Evolutionary conservation across 2,888 invertebrate species (phyloP).

Genomic region (Orchestes rusci): DNA sequence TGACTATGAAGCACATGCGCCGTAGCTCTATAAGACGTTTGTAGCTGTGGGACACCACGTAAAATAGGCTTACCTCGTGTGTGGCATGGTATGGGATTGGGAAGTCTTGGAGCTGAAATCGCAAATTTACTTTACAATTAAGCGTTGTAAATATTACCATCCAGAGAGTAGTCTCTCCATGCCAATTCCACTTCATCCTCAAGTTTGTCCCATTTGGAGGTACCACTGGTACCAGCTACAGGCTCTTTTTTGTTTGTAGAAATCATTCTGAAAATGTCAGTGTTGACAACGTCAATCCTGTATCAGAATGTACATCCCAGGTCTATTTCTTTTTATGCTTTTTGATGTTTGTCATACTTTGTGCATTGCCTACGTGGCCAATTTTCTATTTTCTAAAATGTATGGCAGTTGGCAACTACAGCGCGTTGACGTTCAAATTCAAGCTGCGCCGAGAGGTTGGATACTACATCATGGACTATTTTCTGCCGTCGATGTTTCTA

Average conservation of each 20-base stretch:
- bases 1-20: constrained; percentile 13
- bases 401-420: constrained; percentile 81
- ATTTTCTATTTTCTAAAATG: neutral
- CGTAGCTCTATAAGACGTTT: constrained; percentile 20
- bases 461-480: constrained; percentile 83
- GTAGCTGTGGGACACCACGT: too few relatives aligned
- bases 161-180: constrained; percentile 15
- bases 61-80: constrained; percentile 15
- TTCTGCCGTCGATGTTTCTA: constrained; percentile 78
- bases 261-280: constrained; percentile 1
- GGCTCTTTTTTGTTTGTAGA: neutral
- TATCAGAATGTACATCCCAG: too few relatives aligned
- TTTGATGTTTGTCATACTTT: too few relatives aligned
- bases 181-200: constrained; percentile 13
- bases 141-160: constrained; percentile 11
- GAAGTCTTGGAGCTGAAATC: constrained; percentile 15
- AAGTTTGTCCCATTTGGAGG: too few relatives aligned
- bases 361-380: neutral
- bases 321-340: too few relatives aligned
- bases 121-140: too few relatives aligned
- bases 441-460: constrained; percentile 75
- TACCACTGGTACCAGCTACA: too few relatives aligned
- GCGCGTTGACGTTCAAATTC: constrained; percentile 70
- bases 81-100: constrained; percentile 14
- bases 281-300: neutral